Evolutionary conservation across 2,113 vertebrate genomes (phyloP).

Genomic region (Aptenodytes patagonicus): DNA sequence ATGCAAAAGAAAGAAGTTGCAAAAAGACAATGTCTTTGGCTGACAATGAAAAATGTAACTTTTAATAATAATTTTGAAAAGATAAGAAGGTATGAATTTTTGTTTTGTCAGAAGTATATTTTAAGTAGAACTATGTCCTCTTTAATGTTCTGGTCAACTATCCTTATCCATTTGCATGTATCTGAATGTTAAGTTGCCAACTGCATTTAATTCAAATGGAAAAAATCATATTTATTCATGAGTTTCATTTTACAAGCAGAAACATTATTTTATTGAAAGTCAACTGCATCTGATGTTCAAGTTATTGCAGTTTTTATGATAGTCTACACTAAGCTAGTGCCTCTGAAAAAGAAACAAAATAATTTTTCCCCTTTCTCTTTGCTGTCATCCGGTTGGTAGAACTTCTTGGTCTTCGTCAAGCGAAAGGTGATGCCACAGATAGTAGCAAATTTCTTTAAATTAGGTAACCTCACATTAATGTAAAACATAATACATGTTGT

Average conservation of each 20-base stretch:
- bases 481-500: background rate
- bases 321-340: background rate
- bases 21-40: background rate
- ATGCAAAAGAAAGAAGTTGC: slow-evolving; percentile 27
- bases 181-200: background rate
- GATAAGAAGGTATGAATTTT: slow-evolving; percentile 13
- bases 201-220: background rate
- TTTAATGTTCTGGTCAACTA: background rate
- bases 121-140: background rate
- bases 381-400: background rate
- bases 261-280: background rate
- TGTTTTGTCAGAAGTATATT: slow-evolving; percentile 1
- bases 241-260: background rate
- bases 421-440: background rate
- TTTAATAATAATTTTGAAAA: slow-evolving; percentile 22
- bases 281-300: background rate
- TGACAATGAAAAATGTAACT: slow-evolving; percentile 33
- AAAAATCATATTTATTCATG: background rate
- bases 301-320: background rate
- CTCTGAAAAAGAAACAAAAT: background rate
- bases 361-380: background rate
- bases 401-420: background rate
- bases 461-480: background rate
- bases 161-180: background rate
- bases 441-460: background rate